phyloP scores from a whole-genome alignment of 2,797 vertebrate species.

The Chaunax sp. region DNA sequence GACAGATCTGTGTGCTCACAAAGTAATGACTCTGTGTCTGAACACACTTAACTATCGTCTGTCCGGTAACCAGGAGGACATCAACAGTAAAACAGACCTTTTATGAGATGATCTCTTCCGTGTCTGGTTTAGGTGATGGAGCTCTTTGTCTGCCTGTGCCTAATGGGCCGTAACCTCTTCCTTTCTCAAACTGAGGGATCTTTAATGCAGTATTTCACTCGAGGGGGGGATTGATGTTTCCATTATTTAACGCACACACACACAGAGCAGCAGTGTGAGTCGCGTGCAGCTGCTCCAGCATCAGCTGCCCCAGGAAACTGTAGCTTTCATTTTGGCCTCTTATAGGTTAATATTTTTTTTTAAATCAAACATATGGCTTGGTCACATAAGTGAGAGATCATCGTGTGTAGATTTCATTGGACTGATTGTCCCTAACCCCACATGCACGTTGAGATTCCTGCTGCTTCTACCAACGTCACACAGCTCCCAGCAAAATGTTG shows the following conservation, averaged over 20 bases:
- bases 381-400: too few species aligned
- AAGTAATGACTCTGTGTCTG: conserved; percentile 35
- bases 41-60: conserved; percentile 2
- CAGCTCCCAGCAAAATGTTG: too few species aligned
- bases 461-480: not conserved
- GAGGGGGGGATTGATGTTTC: conserved; percentile 33
- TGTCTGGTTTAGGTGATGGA: not conserved
- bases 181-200: conserved; percentile 50
- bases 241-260: conserved; percentile 62
- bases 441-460: not conserved
- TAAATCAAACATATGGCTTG: not conserved
- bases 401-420: not conserved
- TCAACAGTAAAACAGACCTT: not conserved
- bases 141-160: conserved; percentile 38
- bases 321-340: not conserved
- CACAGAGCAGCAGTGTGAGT: not conserved
- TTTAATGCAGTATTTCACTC: conserved; percentile 60
- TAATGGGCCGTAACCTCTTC: conserved; percentile 65
- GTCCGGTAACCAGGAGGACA: conserved; percentile 4
- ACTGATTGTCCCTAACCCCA: not conserved
- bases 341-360: too few species aligned
- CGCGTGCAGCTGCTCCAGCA: conserved; percentile 11
- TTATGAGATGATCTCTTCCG: not conserved
- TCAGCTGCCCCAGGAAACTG: not conserved
- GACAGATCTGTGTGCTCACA: conserved; percentile 20